Percentiles rank a stretch among this genome's conserved stretches.
Conservation (phyloP, 2,888 invertebrate species). For the Calliscelio sp. region DNA sequence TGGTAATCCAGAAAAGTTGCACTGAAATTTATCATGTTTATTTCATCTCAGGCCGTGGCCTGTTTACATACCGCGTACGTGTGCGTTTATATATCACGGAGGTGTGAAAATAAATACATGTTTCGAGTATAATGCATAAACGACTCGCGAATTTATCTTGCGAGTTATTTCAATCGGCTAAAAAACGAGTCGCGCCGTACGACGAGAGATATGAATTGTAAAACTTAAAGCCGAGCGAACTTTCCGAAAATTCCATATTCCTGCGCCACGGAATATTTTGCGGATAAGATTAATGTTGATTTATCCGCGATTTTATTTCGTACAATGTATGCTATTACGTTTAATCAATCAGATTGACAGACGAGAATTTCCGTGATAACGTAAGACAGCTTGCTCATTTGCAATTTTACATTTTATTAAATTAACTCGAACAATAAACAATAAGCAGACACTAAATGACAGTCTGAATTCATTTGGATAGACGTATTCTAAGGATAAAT, state of each 20-base stretch:
- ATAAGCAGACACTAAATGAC: too few relatives aligned
- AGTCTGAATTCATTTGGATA: too few relatives aligned
- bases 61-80: not conserved
- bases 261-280: slow-evolving; percentile 15
- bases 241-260: slow-evolving; percentile 5
- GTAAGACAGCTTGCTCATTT: too few relatives aligned
- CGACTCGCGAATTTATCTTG: slow-evolving; percentile 17
- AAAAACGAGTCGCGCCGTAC: slow-evolving; percentile 17
- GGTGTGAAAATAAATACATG: slow-evolving; percentile 9
- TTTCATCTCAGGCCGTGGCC: not conserved
- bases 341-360: slow-evolving; percentile 36
- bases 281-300: slow-evolving; percentile 35
- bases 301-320: slow-evolving; percentile 32
- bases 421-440: too few relatives aligned
- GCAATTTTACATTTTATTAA: too few relatives aligned
- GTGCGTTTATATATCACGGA: not conserved
- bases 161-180: slow-evolving; percentile 8
- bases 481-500: slow-evolving; percentile 3
- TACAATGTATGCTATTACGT: slow-evolving; percentile 40
- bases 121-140: slow-evolving; percentile 14
- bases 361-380: slow-evolving; percentile 17
- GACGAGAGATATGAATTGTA: slow-evolving; percentile 28
- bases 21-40: not conserved
- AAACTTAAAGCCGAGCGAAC: slow-evolving; percentile 22
- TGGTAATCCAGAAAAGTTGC: not conserved